Base-by-base conservation (phyloP, 2,888 invertebrate species). In the Leistus spinibarbis region DNA sequence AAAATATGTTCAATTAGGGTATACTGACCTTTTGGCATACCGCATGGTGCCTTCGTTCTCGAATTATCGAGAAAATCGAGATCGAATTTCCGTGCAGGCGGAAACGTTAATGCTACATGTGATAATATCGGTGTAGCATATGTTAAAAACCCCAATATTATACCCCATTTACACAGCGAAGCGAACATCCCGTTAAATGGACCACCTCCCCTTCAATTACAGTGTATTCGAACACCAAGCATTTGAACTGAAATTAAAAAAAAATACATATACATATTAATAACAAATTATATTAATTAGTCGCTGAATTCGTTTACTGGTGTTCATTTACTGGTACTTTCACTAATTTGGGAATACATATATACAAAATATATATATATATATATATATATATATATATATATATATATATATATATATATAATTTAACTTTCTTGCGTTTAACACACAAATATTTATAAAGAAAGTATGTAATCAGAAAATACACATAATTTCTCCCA, bases 21-120 rank as follows among this genome's bases (percentile, higher is more conserved):
- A 7, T 3, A 27, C 88, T 90, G 86, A 96, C 95, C 96, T 92
- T 93, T 95, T 22, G 97, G 96, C 95, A 97, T 96, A 78, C 98
- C 98, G 85, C 98, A 98, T 76, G 97, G 97, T 77, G 92, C 92
- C 81, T 93, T 93, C 27, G 97, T 97, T 82, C 96, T 90, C 63
- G 93, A 91, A 84, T 93, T 96, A 84, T 97, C 97, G 87, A 97
- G 88, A 87, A 97, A 98, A 86, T 98, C 98, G 86, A 97, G 88
- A 82, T 95, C 95, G 83, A 92, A 95, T 82, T 91, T 91, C 81
- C 97, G 90, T 0, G 97, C 96, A 0, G 94, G 95, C 72, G 97
- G 97, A 85, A 91, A 97, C 10, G 95, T 96, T 70, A 98, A 88
- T 9, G 95, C 92, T 54, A 98, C 95, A 85, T 98, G 97, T 66